phyloP scores from a whole-genome alignment of 1,140 invertebrate genomes.

The Hycleus cichorii region DNA sequence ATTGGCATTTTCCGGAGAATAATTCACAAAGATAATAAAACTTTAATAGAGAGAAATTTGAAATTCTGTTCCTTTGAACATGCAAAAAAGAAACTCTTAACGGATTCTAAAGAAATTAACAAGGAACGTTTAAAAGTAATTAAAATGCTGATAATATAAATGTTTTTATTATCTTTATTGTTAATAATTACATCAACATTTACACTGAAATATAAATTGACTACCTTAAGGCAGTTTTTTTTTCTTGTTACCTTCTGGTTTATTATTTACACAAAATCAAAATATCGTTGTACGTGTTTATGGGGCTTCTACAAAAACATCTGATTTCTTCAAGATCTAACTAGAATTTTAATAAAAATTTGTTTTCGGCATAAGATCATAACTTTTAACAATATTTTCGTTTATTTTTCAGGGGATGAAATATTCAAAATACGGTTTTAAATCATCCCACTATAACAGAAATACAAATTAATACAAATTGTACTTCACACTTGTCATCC shows the following conservation, averaged over 20 bases:
- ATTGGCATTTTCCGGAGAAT: no score
- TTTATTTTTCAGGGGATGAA: no score
- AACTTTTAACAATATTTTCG: slow-evolving; percentile 4
- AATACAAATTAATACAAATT: no score
- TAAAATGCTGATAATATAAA: slow-evolving; percentile 7
- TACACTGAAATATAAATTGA: slow-evolving; percentile 14
- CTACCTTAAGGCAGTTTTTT: slow-evolving; percentile 13
- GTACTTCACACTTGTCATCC: no score
- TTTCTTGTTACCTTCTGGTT: background rate
- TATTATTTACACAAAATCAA: slow-evolving; percentile 11
- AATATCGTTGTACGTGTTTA: slow-evolving; percentile 8
- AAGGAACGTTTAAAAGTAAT: no score
- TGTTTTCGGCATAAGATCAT: slow-evolving; percentile 15
- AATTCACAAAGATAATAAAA: no score
- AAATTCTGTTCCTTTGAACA: no score
- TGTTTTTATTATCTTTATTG: background rate
- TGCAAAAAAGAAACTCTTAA: no score
- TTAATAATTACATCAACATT: slow-evolving; percentile 6
- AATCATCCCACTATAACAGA: no score
- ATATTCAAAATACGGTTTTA: no score
- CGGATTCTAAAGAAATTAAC: no score
- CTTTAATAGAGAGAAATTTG: no score
- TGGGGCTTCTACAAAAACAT: background rate
- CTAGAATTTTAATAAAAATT: slow-evolving; percentile 13
- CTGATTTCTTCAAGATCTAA: background rate